Conservation (phyloP, 2,113 vertebrate genomes). For the Pterophyllum scalare region DNA sequence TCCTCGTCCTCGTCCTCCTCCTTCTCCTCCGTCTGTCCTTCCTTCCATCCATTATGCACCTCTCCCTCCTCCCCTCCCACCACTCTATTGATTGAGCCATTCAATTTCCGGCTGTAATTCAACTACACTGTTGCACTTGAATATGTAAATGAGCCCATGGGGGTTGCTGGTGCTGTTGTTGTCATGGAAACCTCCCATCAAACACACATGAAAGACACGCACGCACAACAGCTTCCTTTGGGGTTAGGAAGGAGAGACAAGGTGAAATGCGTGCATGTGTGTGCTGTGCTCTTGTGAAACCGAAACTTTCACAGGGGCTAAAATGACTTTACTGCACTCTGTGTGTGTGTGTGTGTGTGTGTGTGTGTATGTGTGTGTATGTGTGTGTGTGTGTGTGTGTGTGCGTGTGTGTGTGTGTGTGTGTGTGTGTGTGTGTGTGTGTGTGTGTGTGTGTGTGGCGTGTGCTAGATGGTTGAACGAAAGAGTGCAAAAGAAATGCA, state of each 20-base stretch:
- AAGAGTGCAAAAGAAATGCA: not conserved
- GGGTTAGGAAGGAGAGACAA: conserved; percentile 62
- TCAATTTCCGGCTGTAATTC: conserved; percentile 75
- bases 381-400: too few relatives aligned
- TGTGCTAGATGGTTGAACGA: not conserved
- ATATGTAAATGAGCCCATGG: conserved; percentile 70
- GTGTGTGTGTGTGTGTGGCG: not conserved
- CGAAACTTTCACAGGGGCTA: conserved; percentile 51
- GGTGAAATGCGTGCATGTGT: conserved; percentile 45
- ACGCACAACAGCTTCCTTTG: conserved; percentile 29
- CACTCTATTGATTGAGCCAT: conserved; percentile 72
- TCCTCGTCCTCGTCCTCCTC: not conserved
- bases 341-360: not conserved
- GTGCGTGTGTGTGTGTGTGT: not conserved
- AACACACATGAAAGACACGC: conserved; percentile 33
- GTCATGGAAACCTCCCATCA: conserved; percentile 73
- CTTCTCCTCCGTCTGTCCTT: conserved; percentile 18
- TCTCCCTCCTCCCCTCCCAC: not conserved
- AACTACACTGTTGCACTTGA: conserved; percentile 70
- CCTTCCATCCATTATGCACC: conserved; percentile 10
- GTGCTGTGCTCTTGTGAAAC: conserved; percentile 38
- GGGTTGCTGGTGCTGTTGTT: conserved; percentile 62
- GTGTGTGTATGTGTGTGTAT: not conserved
- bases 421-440: not conserved
- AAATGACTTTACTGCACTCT: conserved; percentile 63